These are phyloP conservation scores for Allophyes oxyacanthae DNA, from an alignment of 2,888 invertebrate species.

Conservation along the genomic window DNA sequence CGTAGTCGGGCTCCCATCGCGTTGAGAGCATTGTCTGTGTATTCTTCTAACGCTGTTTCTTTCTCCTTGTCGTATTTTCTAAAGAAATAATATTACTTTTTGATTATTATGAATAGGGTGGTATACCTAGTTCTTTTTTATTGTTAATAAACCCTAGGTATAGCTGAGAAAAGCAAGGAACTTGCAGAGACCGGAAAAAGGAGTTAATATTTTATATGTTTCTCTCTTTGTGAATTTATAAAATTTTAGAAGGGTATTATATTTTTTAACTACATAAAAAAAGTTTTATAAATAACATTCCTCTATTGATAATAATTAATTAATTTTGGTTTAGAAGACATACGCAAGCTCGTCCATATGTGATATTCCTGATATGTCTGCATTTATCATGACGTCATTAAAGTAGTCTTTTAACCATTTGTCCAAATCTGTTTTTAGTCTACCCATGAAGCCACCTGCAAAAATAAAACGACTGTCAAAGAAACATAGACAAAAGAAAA, in stretches of 20 bases:
- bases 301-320: no score
- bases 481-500: background rate
- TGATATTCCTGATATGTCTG: slow-evolving; percentile 48
- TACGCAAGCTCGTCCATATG: slow-evolving; percentile 49
- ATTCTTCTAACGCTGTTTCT: slow-evolving; percentile 64
- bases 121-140: no score
- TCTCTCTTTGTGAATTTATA: no score
- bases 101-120: no score
- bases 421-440: slow-evolving; percentile 74
- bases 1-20: slow-evolving; percentile 60
- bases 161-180: no score
- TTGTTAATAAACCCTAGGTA: no score
- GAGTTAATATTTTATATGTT: no score
- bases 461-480: background rate
- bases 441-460: slow-evolving; percentile 69
- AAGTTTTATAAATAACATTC: no score
- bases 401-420: slow-evolving; percentile 81
- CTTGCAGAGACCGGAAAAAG: no score
- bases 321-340: background rate
- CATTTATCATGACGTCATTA: slow-evolving; percentile 75
- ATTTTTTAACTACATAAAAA: no score
- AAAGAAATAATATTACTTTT: slow-evolving; percentile 18
- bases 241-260: no score
- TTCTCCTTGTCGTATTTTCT: slow-evolving; percentile 74
- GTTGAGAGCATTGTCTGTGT: slow-evolving; percentile 62